Conservation (phyloP, 2,888 invertebrate genomes). For the Diloba caeruleocephala region DNA sequence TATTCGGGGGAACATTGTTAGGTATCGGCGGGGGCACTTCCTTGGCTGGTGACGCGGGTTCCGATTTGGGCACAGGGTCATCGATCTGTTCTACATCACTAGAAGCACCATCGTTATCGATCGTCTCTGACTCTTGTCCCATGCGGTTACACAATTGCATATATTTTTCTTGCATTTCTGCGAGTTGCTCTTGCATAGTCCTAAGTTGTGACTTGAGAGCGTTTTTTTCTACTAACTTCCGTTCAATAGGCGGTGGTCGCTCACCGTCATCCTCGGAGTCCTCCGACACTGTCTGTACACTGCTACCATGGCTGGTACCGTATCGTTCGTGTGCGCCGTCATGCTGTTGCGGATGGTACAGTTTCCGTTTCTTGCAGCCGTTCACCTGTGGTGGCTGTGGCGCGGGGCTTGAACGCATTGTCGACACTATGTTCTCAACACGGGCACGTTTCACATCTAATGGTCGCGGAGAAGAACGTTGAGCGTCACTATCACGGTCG, state of each 20-base stretch:
- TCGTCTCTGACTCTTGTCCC: constrained; percentile 93
- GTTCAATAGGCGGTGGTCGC: constrained; percentile 93
- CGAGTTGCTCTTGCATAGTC: constrained; percentile 96
- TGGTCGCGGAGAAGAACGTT: constrained; percentile 88
- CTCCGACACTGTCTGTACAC: constrained; percentile 87
- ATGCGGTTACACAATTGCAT: constrained; percentile 95
- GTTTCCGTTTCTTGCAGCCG: constrained; percentile 98
- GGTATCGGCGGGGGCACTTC: constrained; percentile 85
- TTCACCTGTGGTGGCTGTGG: constrained; percentile 93
- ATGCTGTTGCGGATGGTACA: constrained; percentile 98
- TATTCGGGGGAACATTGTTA: constrained; percentile 82
- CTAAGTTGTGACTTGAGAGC: constrained; percentile 95
- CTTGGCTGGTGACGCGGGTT: constrained; percentile 89
- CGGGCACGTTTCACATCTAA: constrained; percentile 97
- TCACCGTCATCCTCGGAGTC: constrained; percentile 94
- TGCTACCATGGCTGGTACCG: constrained; percentile 84
- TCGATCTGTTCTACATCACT: constrained; percentile 91
- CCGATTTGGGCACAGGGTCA: constrained; percentile 87
- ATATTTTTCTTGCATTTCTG: constrained; percentile 97
- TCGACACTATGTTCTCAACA: constrained; percentile 98
- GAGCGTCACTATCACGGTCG: constrained; percentile 90
- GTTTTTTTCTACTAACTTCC: constrained; percentile 96
- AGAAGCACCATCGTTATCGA: constrained; percentile 92
- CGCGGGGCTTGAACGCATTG: constrained; percentile 96
- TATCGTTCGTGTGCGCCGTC: constrained; percentile 91